Evolutionary conservation across 2,113 vertebrate species (phyloP), one percentile per base, ranked within the genome.

Genomic region (Cnemophilus loriae): DNA sequence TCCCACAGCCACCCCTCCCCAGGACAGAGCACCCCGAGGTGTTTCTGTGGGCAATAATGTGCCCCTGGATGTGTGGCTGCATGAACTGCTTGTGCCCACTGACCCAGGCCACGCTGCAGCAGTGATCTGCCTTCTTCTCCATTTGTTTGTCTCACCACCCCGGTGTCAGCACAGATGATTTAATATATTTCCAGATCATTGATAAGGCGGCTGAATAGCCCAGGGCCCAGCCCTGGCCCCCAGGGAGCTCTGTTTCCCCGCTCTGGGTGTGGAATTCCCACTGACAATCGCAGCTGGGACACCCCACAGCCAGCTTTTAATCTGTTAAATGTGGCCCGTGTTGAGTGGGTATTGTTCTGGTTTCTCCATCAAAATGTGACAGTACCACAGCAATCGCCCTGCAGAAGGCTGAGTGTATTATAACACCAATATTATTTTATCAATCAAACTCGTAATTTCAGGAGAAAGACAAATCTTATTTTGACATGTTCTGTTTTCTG

Each of bases 191-290:
- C 84, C 90, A 96, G 96, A 95, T 97, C 89, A 84, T 89, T 91
- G 96, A 96, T 97, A 95, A 95, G 76, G 93, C 7, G 0, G 2
- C 16, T 55, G 64, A 81, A 50, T 15, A 95, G 76, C 53, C 5
- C 4, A 26, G 60, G 83, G 86, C 88, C 59, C 78, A 81, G 79
- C 70, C 44, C 47, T 4, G 8, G 44, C 7, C 91, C 93, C 89
- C 14, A 5, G 96, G 93, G 91, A 91, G 75, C 86, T 80, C 71
- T 18, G 14, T 59, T 87, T 53, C 24, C 76, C 82, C 91, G 60
- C 93, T 65, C 84, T 64, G 95, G 80, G 61, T 87, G 93, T 47
- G 89, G 80, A 95, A 73, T 89, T 95, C 86, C 93, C 91, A 68
- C 70, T 91, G 87, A 52, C 86, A 87, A 5, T n/a, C 28, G 4